Percentiles rank a stretch among this genome's conserved stretches.
Evolutionary conservation across 2,797 vertebrate species (phyloP).

Genomic region (Hemibagrus guttatus): DNA sequence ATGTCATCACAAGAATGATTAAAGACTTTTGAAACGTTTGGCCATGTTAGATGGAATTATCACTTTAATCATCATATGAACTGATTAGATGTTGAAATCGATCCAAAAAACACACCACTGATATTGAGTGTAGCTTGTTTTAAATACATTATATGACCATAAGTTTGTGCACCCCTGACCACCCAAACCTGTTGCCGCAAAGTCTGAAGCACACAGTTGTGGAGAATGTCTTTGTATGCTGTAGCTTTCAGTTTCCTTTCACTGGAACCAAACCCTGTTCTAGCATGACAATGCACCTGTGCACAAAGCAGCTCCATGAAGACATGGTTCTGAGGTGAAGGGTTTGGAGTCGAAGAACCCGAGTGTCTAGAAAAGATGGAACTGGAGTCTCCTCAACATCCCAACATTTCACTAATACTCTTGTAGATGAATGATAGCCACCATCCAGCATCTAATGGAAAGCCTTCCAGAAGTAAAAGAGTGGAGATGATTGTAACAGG

Average conservation of each 20-base stretch:
- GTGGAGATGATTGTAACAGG: not conserved
- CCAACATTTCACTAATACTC: too few species aligned
- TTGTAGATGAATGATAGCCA: not conserved
- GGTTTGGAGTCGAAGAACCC: too few species aligned
- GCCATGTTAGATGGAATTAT: not conserved
- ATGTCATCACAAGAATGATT: not conserved
- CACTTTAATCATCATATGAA: not conserved
- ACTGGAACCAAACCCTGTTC: too few species aligned
- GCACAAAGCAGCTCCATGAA: too few species aligned
- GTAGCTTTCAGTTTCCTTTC: too few species aligned
- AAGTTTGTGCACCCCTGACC: not conserved
- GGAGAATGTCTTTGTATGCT: not conserved
- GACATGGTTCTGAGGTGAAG: too few species aligned
- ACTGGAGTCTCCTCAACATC: not conserved
- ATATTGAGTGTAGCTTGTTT: not conserved
- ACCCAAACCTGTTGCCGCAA: not conserved
- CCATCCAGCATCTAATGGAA: not conserved
- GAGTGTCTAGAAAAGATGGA: too few species aligned
- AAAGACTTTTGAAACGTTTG: too few species aligned
- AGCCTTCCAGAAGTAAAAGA: not conserved
- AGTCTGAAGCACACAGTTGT: not conserved
- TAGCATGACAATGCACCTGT: too few species aligned
- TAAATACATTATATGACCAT: not conserved
- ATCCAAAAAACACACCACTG: not conserved
- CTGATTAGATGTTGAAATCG: not conserved